phyloP scores from a whole-genome alignment of 2,797 vertebrate species.

The Ctenopoma multispine region DNA sequence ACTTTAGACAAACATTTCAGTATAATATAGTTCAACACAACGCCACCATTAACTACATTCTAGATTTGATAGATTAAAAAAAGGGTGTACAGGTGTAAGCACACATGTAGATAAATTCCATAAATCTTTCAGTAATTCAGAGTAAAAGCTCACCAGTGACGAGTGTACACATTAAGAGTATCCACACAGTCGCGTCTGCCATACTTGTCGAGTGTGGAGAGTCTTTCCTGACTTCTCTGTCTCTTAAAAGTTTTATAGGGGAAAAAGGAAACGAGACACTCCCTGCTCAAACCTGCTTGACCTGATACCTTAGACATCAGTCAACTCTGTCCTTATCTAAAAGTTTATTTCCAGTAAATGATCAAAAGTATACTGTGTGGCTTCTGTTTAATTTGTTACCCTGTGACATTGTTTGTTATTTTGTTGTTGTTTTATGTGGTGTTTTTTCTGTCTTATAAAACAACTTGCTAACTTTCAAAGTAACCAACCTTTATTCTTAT shows the following conservation, averaged over 20 bases:
- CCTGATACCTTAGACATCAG: background rate
- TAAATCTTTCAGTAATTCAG: background rate
- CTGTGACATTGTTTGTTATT: no score
- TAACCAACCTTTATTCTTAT: no score
- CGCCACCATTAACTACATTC: background rate
- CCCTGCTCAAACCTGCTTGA: background rate
- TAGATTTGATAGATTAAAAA: background rate
- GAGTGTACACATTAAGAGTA: constrained; percentile 12
- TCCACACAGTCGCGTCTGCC: constrained; percentile 4
- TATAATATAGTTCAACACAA: background rate
- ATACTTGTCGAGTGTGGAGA: background rate
- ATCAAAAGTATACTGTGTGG: no score
- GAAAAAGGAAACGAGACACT: background rate
- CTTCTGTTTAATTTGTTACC: no score
- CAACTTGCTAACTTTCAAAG: no score
- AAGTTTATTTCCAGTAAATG: no score
- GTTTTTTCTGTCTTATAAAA: no score
- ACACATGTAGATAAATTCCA: background rate
- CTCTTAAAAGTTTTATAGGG: background rate
- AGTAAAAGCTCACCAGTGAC: constrained; percentile 38
- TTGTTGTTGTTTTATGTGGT: no score
- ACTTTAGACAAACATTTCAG: background rate
- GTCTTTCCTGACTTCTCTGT: rapidly evolving
- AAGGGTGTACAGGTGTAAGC: background rate
- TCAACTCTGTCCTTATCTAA: background rate